phyloP scores from a whole-genome alignment of 2,113 vertebrate species.

The Nothobranchius furzeri region DNA sequence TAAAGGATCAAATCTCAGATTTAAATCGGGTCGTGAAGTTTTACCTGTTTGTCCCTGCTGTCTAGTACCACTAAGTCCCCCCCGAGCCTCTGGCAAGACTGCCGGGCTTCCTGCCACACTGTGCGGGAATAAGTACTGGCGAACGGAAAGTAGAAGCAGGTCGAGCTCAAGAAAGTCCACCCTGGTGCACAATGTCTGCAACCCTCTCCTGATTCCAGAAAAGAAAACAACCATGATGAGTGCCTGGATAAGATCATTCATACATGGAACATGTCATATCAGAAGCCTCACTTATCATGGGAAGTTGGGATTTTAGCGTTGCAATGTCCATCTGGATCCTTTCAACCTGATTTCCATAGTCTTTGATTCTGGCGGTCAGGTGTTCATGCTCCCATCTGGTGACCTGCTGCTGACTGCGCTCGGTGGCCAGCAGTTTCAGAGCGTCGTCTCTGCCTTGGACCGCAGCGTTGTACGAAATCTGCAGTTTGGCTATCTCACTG shows the following conservation, averaged over 20 bases:
- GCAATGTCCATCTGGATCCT: constrained; percentile 37
- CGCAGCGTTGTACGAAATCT: constrained; percentile 31
- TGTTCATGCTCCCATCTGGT: constrained; percentile 53
- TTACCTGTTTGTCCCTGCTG: constrained; percentile 64
- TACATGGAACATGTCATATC: not conserved
- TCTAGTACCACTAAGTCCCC: constrained; percentile 60
- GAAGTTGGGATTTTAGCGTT: constrained; percentile 51
- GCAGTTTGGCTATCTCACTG: constrained; percentile 53
- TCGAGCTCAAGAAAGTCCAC: constrained; percentile 58
- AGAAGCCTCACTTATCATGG: constrained; percentile 54
- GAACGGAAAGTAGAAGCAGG: constrained; percentile 66
- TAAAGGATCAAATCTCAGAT: no score
- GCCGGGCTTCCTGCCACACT: constrained; percentile 58
- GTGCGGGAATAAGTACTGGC: not conserved
- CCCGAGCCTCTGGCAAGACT: constrained; percentile 55
- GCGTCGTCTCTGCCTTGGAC: constrained; percentile 26
- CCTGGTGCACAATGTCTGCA: constrained; percentile 71
- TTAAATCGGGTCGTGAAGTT: constrained; percentile 2
- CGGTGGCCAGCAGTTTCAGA: constrained; percentile 32
- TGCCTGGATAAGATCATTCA: not conserved
- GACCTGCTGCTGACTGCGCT: constrained; percentile 12
- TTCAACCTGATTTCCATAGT: constrained; percentile 30
- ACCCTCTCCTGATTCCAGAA: constrained; percentile 55
- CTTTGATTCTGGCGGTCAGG: constrained; percentile 11
- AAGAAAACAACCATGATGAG: constrained; percentile 11